Conservation (phyloP, 2,888 invertebrate species). For the Malachius bipustulatus region DNA sequence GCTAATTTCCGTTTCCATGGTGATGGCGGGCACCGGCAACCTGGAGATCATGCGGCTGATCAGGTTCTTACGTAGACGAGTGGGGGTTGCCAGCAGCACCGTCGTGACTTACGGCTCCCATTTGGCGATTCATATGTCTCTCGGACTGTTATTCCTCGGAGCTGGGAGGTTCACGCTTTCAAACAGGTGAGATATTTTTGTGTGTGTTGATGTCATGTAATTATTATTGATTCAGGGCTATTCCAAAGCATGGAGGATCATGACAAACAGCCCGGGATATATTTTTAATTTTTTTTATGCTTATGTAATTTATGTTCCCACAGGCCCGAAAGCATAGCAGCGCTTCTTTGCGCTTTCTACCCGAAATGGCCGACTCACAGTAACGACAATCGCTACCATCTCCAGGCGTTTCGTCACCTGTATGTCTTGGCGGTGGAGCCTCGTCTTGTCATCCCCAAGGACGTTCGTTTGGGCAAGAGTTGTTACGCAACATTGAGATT, state of each 20-base stretch:
- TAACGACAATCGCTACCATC: slow-evolving; percentile 92
- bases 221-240: no score
- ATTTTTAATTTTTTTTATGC: no score
- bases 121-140: slow-evolving; percentile 89
- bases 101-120: slow-evolving; percentile 82
- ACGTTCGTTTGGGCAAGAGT: slow-evolving; percentile 65
- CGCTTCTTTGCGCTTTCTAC: slow-evolving; percentile 85
- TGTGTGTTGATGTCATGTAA: no score
- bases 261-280: no score
- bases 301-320: no score
- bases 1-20: slow-evolving; percentile 69
- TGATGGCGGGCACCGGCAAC: slow-evolving; percentile 94
- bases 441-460: slow-evolving; percentile 74
- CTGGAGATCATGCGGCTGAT: slow-evolving; percentile 69
- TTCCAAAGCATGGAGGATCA: no score
- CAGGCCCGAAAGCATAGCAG: slow-evolving; percentile 74
- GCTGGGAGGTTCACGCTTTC: slow-evolving; percentile 81
- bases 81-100: slow-evolving; percentile 55
- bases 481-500: slow-evolving; percentile 73
- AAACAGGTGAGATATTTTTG: no score
- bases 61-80: slow-evolving; percentile 70
- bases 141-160: slow-evolving; percentile 87
- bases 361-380: slow-evolving; percentile 95
- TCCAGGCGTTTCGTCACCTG: slow-evolving; percentile 93
- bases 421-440: slow-evolving; percentile 92